phyloP scores from a whole-genome alignment of 1,140 invertebrate species.

The Leptinotarsa undecemlineata region DNA sequence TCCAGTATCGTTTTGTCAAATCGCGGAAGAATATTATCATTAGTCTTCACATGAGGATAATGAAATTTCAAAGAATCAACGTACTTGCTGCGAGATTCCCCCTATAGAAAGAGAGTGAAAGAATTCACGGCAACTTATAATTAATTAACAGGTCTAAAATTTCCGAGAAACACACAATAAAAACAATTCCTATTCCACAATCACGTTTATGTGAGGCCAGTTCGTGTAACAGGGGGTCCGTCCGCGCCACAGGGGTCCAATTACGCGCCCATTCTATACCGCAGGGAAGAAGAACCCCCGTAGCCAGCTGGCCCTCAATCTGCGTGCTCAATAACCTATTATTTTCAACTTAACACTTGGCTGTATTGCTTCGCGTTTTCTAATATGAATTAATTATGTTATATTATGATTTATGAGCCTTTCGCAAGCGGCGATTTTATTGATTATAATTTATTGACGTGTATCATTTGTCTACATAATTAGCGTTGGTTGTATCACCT shows the following conservation, averaged over 20 bases:
- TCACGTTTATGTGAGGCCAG: slow-evolving; percentile 19
- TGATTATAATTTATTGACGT: slow-evolving; percentile 10
- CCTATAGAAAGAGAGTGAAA: not conserved
- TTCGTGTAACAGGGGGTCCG: slow-evolving; percentile 25
- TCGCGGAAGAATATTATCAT: too few species aligned
- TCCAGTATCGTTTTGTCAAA: too few species aligned
- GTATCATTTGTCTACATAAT: not conserved
- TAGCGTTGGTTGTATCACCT: not conserved
- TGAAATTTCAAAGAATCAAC: too few species aligned
- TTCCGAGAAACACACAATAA: slow-evolving; percentile 19
- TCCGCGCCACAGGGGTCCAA: slow-evolving; percentile 43
- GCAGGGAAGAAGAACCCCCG: slow-evolving; percentile 7
- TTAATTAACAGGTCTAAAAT: not conserved
- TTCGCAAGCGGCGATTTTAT: slow-evolving; percentile 14
- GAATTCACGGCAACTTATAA: not conserved
- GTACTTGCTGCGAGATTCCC: too few species aligned
- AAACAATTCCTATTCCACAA: slow-evolving; percentile 22
- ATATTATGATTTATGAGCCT: slow-evolving; percentile 24
- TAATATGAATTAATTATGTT: slow-evolving; percentile 29
- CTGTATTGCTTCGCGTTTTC: slow-evolving; percentile 7
- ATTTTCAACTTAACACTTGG: slow-evolving; percentile 34
- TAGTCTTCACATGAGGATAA: too few species aligned
- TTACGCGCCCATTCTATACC: slow-evolving; percentile 45
- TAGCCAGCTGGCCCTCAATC: slow-evolving; percentile 27
- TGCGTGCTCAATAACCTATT: slow-evolving; percentile 29